Percentiles rank a stretch among this genome's conserved stretches.
Conservation (phyloP, 2,113 vertebrate species). For the Heterocephalus glaber region DNA sequence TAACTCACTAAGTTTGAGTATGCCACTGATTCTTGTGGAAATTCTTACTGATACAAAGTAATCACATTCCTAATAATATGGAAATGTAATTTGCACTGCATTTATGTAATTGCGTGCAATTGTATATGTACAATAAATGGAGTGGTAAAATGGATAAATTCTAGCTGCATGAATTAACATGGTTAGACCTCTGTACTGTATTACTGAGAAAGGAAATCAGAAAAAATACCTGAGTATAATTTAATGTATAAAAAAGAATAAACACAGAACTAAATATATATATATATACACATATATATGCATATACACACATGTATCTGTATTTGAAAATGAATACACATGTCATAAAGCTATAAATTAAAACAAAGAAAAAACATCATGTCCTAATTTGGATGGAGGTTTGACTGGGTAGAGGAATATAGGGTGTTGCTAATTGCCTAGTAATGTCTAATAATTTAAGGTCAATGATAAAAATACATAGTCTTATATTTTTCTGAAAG, state of each 20-base stretch:
- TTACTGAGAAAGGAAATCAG: neutral
- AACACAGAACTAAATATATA: neutral
- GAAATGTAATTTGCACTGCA: neutral
- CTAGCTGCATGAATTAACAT: neutral
- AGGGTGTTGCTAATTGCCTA: neutral
- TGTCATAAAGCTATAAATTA: neutral
- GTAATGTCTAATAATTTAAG: too few relatives aligned
- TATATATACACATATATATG: neutral
- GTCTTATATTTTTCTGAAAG: neutral
- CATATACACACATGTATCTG: neutral
- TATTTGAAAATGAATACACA: neutral
- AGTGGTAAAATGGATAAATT: neutral
- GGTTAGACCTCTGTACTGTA: neutral
- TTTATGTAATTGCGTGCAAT: neutral
- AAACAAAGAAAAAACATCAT: neutral
- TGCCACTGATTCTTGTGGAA: neutral
- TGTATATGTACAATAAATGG: neutral
- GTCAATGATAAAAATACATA: neutral
- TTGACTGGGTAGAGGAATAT: neutral
- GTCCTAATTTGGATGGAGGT: neutral
- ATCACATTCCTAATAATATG: conserved; percentile 36
- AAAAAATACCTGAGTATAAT: neutral
- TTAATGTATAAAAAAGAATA: neutral
- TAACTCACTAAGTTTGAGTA: neutral
- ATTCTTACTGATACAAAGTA: neutral